phyloP scores from a whole-genome alignment of 2,888 invertebrate genomes.

The Phragmatobia fuliginosa region DNA sequence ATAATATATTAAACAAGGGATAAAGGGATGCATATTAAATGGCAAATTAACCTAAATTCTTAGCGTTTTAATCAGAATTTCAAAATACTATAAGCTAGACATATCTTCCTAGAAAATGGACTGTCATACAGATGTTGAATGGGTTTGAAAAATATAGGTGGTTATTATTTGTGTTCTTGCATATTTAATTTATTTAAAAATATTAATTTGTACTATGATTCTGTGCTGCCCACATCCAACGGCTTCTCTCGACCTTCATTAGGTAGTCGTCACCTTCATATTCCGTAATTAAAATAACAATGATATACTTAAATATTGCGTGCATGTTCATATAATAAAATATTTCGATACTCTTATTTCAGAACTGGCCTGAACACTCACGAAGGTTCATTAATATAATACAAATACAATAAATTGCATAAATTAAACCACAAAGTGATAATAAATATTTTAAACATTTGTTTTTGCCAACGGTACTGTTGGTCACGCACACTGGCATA shows the following conservation, averaged over 20 bases:
- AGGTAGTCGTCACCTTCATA: too few species aligned
- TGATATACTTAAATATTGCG: too few species aligned
- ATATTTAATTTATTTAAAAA: too few species aligned
- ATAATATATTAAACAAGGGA: constrained; percentile 38
- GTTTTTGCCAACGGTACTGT: background rate
- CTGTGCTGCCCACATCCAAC: too few species aligned
- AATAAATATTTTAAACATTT: background rate
- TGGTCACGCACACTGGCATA: background rate
- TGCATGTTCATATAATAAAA: background rate
- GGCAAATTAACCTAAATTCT: constrained; percentile 42
- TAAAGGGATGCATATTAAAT: constrained; percentile 39
- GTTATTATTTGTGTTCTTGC: too few species aligned
- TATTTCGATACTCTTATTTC: background rate
- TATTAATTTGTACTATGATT: too few species aligned
- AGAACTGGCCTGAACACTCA: background rate
- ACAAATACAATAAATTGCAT: background rate
- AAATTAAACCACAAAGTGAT: background rate
- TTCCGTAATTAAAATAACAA: too few species aligned
- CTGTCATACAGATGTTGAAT: background rate
- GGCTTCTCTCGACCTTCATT: too few species aligned
- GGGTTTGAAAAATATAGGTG: background rate
- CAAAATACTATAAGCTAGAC: background rate
- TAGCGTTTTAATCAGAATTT: background rate
- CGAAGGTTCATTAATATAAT: background rate
- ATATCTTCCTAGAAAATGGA: constrained; percentile 22